Conservation (phyloP, 2,113 vertebrate species). For the Bambusicola thoracicus region DNA sequence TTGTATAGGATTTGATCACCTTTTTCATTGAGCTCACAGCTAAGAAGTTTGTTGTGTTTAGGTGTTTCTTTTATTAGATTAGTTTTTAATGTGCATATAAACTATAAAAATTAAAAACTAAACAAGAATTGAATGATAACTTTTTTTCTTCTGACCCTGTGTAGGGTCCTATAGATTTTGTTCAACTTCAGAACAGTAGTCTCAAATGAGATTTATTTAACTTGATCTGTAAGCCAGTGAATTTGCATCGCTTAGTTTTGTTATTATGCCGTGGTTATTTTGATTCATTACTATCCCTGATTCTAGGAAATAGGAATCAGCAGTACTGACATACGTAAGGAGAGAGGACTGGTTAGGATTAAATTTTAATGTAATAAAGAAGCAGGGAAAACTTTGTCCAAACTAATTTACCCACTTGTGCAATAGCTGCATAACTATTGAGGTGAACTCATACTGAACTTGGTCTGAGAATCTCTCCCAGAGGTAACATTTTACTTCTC, state of each 20-base stretch:
- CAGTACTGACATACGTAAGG: neutral
- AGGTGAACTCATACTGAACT: conserved; percentile 21
- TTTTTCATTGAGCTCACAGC: neutral
- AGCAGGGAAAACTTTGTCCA: neutral
- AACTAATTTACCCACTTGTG: neutral
- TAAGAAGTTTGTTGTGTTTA: neutral
- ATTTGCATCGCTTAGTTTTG: neutral
- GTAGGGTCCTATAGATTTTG: neutral
- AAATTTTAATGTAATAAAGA: conserved; percentile 34
- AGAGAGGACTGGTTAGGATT: neutral
- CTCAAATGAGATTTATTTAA: neutral
- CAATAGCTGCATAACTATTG: neutral
- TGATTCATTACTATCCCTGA: neutral
- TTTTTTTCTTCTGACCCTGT: neutral
- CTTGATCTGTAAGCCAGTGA: neutral
- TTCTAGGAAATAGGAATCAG: neutral
- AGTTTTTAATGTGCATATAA: neutral
- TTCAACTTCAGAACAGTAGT: neutral
- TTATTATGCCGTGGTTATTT: neutral
- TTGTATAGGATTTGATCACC: neutral
- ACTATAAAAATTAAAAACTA: neutral
- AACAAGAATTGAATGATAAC: neutral
- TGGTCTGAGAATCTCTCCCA: neutral
- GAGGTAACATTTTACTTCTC: neutral
- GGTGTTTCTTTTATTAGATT: neutral